A percentile compares a stretch with the other conserved stretches of the same genome.
Evolutionary conservation across 1,140 invertebrate genomes (phyloP).

Genomic region (Acromyrmex heyeri): DNA sequence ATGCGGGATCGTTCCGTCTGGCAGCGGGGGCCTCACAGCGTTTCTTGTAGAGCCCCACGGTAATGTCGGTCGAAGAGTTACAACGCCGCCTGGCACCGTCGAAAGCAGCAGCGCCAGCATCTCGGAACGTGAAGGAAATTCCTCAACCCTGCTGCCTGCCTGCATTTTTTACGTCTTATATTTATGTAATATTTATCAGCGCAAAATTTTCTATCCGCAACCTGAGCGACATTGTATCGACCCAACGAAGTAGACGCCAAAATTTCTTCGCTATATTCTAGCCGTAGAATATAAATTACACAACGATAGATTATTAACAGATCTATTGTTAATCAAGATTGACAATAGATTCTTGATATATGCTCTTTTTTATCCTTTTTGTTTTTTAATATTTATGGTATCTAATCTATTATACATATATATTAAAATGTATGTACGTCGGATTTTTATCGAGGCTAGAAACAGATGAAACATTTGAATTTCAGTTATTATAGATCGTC

Average conservation of each 20-base stretch:
- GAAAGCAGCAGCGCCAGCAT: conserved; percentile 46
- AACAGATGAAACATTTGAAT: background rate
- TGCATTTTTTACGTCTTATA: conserved; percentile 57
- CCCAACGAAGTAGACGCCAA: background rate
- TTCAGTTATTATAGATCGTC: background rate
- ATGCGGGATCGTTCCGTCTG: conserved; percentile 63
- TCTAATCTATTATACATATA: background rate
- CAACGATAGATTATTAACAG: no score
- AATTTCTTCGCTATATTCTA: background rate
- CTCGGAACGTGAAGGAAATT: conserved; percentile 51
- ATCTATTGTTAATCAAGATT: background rate
- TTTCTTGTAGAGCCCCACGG: conserved; percentile 50
- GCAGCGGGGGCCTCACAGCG: conserved; percentile 30
- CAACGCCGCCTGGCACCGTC: conserved; percentile 56
- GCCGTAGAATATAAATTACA: background rate
- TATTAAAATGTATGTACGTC: background rate
- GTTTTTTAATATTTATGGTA: background rate
- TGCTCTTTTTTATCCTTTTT: background rate
- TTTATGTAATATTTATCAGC: conserved; percentile 60
- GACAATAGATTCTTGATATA: background rate
- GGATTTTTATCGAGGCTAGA: background rate
- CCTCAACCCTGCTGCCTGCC: conserved; percentile 20
- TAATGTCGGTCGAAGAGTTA: conserved; percentile 60
- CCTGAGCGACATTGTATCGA: conserved; percentile 66
- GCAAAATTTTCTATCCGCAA: conserved; percentile 56